Percentiles rank a stretch among this genome's conserved stretches.
phyloP scores from a whole-genome alignment of 2,797 vertebrate genomes.

The Sparidentex hasta region DNA sequence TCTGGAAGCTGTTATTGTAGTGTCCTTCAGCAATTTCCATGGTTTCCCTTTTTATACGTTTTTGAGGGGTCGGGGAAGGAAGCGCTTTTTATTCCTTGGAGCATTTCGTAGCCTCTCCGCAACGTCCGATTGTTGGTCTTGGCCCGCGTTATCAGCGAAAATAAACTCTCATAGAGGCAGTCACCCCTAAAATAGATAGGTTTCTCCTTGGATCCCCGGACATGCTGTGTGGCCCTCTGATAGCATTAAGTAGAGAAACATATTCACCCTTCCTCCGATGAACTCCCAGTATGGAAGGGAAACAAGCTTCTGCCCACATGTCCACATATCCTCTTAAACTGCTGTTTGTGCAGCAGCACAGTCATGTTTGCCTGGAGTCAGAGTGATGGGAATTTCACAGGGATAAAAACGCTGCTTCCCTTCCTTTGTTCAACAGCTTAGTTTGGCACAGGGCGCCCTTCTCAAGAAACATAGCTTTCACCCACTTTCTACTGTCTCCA shows the following conservation, averaged over 20 bases:
- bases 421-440: constrained; percentile 67
- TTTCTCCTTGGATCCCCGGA: constrained; percentile 66
- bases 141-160: constrained; percentile 80
- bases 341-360: constrained; percentile 48
- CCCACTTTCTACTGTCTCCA: constrained; percentile 72
- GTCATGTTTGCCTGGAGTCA: constrained; percentile 56
- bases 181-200: constrained; percentile 83
- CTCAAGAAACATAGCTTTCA: constrained; percentile 63
- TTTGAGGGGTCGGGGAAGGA: constrained; percentile 76
- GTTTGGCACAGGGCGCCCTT: constrained; percentile 66
- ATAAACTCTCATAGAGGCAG: constrained; percentile 86
- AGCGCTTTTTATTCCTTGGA: constrained; percentile 77
- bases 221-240: constrained; percentile 83
- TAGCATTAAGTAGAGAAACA: constrained; percentile 70
- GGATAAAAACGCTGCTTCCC: constrained; percentile 62
- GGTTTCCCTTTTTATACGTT: constrained; percentile 69
- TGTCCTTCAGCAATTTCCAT: constrained; percentile 61
- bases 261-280: constrained; percentile 51
- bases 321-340: constrained; percentile 41
- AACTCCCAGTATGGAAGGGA: constrained; percentile 50
- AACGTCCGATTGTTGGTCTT: constrained; percentile 83
- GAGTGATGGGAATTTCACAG: constrained; percentile 80
- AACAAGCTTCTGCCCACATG: constrained; percentile 66
- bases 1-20: constrained; percentile 59
- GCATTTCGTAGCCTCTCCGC: constrained; percentile 65